These are phyloP conservation scores for Thalpophila matura DNA, from an alignment of 2,888 invertebrate species.

Conservation along the genomic window DNA sequence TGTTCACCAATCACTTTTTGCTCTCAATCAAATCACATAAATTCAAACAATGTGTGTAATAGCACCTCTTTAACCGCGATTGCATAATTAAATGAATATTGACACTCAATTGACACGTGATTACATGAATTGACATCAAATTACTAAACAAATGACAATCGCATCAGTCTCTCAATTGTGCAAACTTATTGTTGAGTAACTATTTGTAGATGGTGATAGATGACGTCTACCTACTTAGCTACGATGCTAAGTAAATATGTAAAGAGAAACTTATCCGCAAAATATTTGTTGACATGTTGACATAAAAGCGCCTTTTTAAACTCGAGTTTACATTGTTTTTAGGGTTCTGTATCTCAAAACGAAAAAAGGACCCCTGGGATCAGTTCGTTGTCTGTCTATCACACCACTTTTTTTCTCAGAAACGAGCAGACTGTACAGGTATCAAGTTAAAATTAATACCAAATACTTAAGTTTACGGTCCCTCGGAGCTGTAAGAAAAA, in stretches of 20 bases:
- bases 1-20: not conserved
- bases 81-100: conserved; percentile 44
- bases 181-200: conserved; percentile 39
- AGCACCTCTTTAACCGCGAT: conserved; percentile 3
- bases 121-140: conserved; percentile 41
- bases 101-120: conserved; percentile 32
- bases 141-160: conserved; percentile 43
- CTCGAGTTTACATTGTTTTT: too few relatives aligned
- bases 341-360: too few relatives aligned
- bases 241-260: conserved; percentile 33
- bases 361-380: too few relatives aligned
- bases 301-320: conserved; percentile 17
- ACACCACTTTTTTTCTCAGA: too few relatives aligned
- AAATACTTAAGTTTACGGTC: too few relatives aligned
- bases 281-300: conserved; percentile 27
- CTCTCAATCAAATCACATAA: conserved; percentile 8
- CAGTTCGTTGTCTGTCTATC: too few relatives aligned
- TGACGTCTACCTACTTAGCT: conserved; percentile 7
- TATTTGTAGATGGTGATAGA: conserved; percentile 19
- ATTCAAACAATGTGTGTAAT: conserved; percentile 2
- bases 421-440: too few relatives aligned
- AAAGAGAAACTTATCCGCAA: conserved; percentile 20
- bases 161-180: too few relatives aligned
- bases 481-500: too few relatives aligned
- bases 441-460: too few relatives aligned